Evolutionary conservation across 2,888 invertebrate species (phyloP).

Genomic region (Brassicogethes aeneus): DNA sequence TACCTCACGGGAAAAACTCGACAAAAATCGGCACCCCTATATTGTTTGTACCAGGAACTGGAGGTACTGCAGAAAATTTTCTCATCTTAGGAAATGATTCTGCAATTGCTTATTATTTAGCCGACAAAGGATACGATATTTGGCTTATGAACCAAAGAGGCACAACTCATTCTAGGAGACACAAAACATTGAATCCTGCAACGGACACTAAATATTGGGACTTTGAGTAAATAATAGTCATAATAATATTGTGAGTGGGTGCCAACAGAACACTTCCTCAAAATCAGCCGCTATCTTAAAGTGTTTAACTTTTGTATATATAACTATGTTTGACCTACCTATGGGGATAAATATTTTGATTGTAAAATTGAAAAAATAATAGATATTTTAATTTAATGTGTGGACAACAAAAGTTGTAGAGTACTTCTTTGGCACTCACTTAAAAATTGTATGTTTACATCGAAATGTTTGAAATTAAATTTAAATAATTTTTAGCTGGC

Average conservation of each 20-base stretch:
- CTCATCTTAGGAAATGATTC: slow-evolving; percentile 14
- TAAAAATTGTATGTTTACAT: too few relatives aligned
- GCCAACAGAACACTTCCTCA: too few relatives aligned
- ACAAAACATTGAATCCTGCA: background rate
- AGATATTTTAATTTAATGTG: too few relatives aligned
- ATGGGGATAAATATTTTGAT: too few relatives aligned
- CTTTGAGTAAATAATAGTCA: slow-evolving; percentile 7
- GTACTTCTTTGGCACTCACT: too few relatives aligned
- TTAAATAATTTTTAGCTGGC: slow-evolving; percentile 61
- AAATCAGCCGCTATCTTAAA: too few relatives aligned
- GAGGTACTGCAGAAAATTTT: slow-evolving; percentile 13
- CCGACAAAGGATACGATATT: slow-evolving; percentile 17
- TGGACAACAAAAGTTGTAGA: too few relatives aligned
- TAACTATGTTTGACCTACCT: too few relatives aligned
- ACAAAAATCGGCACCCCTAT: slow-evolving; percentile 5
- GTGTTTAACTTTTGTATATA: too few relatives aligned
- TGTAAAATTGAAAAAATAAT: too few relatives aligned
- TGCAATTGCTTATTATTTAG: slow-evolving; percentile 13
- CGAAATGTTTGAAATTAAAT: too few relatives aligned
- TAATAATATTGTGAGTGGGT: too few relatives aligned
- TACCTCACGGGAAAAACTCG: slow-evolving; percentile 13
- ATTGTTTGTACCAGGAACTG: slow-evolving; percentile 15
- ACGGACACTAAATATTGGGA: slow-evolving; percentile 4
- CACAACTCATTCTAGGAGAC: background rate
- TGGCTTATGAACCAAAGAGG: slow-evolving; percentile 2